Base-by-base conservation (phyloP, 2,797 vertebrate genomes). In the Antrozous pallidus region DNA sequence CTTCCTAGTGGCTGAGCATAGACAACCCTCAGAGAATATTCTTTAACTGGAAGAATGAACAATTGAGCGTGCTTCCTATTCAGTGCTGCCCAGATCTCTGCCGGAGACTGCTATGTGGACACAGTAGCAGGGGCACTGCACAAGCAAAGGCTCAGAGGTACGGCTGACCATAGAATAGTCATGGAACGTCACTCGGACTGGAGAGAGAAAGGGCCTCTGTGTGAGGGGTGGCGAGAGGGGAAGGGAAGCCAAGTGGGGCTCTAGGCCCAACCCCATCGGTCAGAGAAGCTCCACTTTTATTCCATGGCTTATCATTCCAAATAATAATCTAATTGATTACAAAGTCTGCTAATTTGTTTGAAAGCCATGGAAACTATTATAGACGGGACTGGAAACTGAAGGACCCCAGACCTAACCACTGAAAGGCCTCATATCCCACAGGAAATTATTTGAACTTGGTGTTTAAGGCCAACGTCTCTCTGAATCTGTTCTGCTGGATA, bases 181-280 rank as follows among this genome's bases (percentile, higher is more conserved):
- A 38, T 36, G 51, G 65, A 45, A 26, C 0, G 1, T 16, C 6
- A 0, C n/a, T 4, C 51, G 42, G 54, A 13, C 80, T 38, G 18
- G 14, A 9, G 14, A n/a, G 2, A 38, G 24, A n/a, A n/a, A n/a
- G n/a, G n/a, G n/a, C n/a, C n/a, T 45, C 14, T n/a, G 0, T 38
- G 3, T 24, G 40, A 31, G 67, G 45, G 8, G 17, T 11, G 17
- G 20, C 0, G 20, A 1, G 2, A 5, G 5, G 2, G 11, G 38
- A 13, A 14, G 8, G 16, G n/a, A 6, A 7, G 42, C 8, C 0
- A 0, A 9, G 18, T 2, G 0, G n/a, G 33, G 18, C 38, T 5
- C 40, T 4, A 11, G 13, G 2, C 28, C 67, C 17, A 13, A 5
- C 49, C 49, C 49, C 17, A 17, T 18, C 49, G 7, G 12, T 69